Base-by-base conservation (phyloP, 2,113 vertebrate genomes). In the Sapayoa aenigma region DNA sequence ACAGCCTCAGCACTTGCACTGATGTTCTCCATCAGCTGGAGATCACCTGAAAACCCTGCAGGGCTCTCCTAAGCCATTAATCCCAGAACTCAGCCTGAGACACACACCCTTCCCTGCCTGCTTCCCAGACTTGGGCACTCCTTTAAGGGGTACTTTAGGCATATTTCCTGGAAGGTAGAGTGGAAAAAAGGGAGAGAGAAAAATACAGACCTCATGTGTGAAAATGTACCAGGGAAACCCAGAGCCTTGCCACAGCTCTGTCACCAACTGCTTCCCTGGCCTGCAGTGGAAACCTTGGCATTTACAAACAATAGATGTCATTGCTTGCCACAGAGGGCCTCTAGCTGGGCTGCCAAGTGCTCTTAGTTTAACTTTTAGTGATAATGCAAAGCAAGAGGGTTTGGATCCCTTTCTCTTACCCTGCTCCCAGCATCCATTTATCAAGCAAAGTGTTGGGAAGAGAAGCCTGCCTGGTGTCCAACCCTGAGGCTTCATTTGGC, bases 1-100 rank as follows among this genome's bases (percentile, higher is more conserved):
- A 19, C 33, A 25, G 74, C 78, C 67, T 90, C 7, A 2, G 58
- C 5, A 2, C 37, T 37, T 80, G 68, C 80, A 47, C 79, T 23
- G 79, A 33, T 31, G 30, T 25, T 50, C 46, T 77, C 39, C 0
- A 0, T 27, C 50, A 46, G 28, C 7, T 14, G 4, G n/a, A 85
- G n/a, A 44, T 63, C 39, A 78, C 30, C 42, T 60, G 6, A 15
- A 89, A 47, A 11, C 31, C 71, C 77, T 76, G 66, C 41, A 82
- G 49, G 39, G 3, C 16, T 81, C 52, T 47, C 20, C 50, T 33
- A 41, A 49, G 35, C 37, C 58, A 20, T 31, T 49, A 37, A 58
- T 7, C 17, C 42, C 9, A 27, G 52, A n/a, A 52, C 31, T 37
- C 58, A 60, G 60, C 44, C 58, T 0, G 1, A 89, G 28, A 47